Base-by-base conservation (phyloP, 2,797 vertebrate species). In the Octomys mimax region DNA sequence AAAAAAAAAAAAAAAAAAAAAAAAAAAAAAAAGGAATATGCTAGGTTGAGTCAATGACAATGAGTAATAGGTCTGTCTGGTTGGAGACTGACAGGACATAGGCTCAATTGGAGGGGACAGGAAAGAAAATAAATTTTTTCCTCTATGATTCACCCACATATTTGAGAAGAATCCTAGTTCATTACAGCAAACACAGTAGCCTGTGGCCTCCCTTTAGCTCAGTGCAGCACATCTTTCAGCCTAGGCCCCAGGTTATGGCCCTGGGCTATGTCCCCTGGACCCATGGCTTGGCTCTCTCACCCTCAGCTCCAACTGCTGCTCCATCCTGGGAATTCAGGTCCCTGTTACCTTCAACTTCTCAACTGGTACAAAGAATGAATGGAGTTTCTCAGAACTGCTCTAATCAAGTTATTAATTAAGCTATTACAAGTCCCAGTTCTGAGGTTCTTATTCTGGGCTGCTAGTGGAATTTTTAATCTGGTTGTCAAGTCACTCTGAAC, bases 401-500 rank as follows among this genome's bases (percentile, higher is more conserved):
- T 49, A 49, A 66, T 71, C 66, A 19, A 24, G 31, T n/a, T 85
- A 59, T 16, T 57, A 59, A 19, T 8, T 12, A n/a, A n/a, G 73
- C 75, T 21, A 8, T 13, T 18, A 21, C n/a, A 1, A 54, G 33
- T 61, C 54, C 33, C 42, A 59, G 79, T 28, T 64, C 70, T 4
- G 26, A 80, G 16, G 36, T 68, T 28, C 12, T 26, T 16, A 52
- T 22, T 73, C 92, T 61, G n/a, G n/a, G 66, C 21, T 57, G 68
- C 86, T 33, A 26, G 61, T 57, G 59, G 26, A 86, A 46, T 49
- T 46, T 95, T 68, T 78, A 94, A 77, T 49, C 77, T 22, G 59
- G 31, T 52, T 26, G 4, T 42, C 16, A 0, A 10, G 4, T 42
- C 16, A 0, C 12, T 36, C 39, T 89, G 21, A 61, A 61, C 64